Evolutionary conservation across 2,888 invertebrate species (phyloP).

Genomic region (Tolmerus cingulatus): DNA sequence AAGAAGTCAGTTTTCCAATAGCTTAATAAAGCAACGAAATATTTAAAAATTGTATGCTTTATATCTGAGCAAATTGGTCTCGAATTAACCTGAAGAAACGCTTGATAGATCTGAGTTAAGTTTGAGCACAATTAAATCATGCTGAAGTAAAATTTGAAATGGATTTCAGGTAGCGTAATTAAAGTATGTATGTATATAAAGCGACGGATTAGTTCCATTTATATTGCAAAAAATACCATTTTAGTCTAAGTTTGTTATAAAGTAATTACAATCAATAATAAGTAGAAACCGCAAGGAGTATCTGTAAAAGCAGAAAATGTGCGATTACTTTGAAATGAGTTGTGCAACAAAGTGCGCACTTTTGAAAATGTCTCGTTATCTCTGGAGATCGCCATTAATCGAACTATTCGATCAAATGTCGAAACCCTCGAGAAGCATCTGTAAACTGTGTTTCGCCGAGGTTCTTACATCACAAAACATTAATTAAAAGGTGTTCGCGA

Average conservation of each 20-base stretch:
- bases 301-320: background rate
- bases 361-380: background rate
- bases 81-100: too few relatives aligned
- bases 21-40: too few relatives aligned
- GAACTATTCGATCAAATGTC: background rate
- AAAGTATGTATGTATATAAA: too few relatives aligned
- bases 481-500: background rate
- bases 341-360: background rate
- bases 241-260: background rate
- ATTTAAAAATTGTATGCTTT: too few relatives aligned
- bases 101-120: too few relatives aligned
- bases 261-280: background rate
- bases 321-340: background rate
- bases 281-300: background rate
- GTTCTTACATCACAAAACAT: background rate
- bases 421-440: background rate
- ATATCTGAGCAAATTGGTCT: too few relatives aligned
- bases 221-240: too few relatives aligned
- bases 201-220: too few relatives aligned
- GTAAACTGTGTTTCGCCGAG: background rate
- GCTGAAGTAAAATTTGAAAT: too few relatives aligned
- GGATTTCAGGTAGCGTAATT: too few relatives aligned
- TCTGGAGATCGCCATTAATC: background rate
- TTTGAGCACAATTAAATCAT: too few relatives aligned
- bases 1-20: too few relatives aligned